Conservation (phyloP, 2,797 vertebrate genomes). For the Varecia variegata region DNA sequence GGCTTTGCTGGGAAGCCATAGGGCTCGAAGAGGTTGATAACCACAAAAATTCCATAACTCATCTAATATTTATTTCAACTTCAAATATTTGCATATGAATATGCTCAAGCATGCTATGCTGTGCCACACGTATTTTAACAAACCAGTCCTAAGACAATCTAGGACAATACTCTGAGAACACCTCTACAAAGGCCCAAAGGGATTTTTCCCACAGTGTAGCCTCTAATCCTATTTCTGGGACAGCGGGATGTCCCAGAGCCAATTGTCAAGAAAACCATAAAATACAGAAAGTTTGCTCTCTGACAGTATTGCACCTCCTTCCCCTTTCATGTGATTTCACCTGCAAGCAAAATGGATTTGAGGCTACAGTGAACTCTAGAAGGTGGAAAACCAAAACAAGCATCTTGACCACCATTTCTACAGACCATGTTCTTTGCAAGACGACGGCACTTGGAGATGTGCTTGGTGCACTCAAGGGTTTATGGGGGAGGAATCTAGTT, state of each 20-base stretch:
- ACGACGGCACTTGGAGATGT: neutral
- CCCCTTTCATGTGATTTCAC: neutral
- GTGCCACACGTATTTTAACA: neutral
- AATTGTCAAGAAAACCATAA: neutral
- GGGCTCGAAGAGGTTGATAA: neutral
- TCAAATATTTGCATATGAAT: neutral
- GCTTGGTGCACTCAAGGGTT: neutral
- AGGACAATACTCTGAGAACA: neutral
- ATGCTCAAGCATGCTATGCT: neutral
- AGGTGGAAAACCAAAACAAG: neutral
- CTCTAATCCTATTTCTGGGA: neutral
- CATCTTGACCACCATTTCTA: neutral
- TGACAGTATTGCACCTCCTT: neutral
- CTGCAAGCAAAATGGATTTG: neutral
- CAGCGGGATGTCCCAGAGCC: neutral
- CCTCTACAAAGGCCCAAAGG: neutral
- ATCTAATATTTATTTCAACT: neutral
- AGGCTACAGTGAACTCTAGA: neutral
- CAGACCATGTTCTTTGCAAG: neutral
- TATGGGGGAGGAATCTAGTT: neutral
- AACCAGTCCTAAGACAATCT: neutral
- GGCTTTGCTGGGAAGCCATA: neutral
- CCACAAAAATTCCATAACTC: neutral
- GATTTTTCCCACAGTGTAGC: neutral
- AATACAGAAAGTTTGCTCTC: neutral